Evolutionary conservation across 2,888 invertebrate species (phyloP).

Genomic region (Shargacucullia verbasci): DNA sequence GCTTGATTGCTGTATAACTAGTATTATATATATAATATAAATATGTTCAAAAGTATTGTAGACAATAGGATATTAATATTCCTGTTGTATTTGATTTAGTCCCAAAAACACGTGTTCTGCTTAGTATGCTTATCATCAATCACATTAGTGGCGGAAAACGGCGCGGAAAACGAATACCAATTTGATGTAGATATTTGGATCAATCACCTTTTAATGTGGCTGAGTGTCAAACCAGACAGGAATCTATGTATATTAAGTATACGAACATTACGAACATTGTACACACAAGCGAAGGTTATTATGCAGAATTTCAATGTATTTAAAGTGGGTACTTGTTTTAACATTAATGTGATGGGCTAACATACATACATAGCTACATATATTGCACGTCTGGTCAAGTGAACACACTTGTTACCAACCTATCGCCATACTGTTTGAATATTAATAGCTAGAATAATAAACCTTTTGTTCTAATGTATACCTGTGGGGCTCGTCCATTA

Average conservation of each 20-base stretch:
- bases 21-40: no score
- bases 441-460: no score
- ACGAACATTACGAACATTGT: background rate
- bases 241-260: background rate
- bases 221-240: slow-evolving; percentile 20
- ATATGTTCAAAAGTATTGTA: no score
- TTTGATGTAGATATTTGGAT: slow-evolving; percentile 35
- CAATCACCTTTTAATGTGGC: slow-evolving; percentile 36
- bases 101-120: background rate
- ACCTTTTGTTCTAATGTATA: no score
- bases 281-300: background rate
- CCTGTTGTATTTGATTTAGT: background rate
- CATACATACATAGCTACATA: no score
- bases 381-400: no score
- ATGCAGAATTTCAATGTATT: background rate
- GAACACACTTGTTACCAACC: no score
- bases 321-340: background rate
- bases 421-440: no score
- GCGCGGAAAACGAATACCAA: slow-evolving; percentile 37
- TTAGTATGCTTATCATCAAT: slow-evolving; percentile 20
- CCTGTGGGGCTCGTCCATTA: no score
- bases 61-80: no score
- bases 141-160: slow-evolving; percentile 29
- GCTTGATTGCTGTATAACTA: no score
- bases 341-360: no score